phyloP scores from a whole-genome alignment of 2,113 vertebrate species.

The Arenaria interpres region DNA sequence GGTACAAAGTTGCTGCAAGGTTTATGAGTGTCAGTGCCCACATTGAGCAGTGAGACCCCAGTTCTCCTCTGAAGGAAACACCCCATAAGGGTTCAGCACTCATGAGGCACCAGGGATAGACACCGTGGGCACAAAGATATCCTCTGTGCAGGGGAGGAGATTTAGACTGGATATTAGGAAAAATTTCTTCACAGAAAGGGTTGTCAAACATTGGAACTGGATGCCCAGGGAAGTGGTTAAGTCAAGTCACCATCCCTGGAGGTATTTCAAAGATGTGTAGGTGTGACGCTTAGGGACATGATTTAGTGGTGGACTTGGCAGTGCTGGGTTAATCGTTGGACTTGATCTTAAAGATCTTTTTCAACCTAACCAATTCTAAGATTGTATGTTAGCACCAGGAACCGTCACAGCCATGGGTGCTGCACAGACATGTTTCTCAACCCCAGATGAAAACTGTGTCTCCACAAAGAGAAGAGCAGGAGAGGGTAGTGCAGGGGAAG shows the following conservation, averaged over 20 bases:
- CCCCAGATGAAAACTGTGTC: neutral
- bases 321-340: neutral
- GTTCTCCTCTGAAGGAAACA: neutral
- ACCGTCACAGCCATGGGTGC: neutral
- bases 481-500: neutral
- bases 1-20: neutral
- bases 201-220: neutral
- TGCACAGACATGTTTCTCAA: neutral
- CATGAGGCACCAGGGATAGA: neutral
- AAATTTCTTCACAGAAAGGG: neutral
- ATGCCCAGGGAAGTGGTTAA: neutral
- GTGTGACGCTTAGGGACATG: neutral
- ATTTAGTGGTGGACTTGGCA: neutral
- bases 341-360: neutral
- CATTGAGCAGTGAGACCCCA: rapidly evolving
- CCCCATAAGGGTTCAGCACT: neutral
- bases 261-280: neutral
- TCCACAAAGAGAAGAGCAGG: neutral
- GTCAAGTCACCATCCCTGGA: neutral
- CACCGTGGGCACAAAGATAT: neutral
- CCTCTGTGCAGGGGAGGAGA: neutral
- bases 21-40: neutral
- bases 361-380: neutral
- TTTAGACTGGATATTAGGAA: neutral
- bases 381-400: neutral